Base-by-base conservation (phyloP, 2,888 invertebrate species). In the Nymphalis urticae region DNA sequence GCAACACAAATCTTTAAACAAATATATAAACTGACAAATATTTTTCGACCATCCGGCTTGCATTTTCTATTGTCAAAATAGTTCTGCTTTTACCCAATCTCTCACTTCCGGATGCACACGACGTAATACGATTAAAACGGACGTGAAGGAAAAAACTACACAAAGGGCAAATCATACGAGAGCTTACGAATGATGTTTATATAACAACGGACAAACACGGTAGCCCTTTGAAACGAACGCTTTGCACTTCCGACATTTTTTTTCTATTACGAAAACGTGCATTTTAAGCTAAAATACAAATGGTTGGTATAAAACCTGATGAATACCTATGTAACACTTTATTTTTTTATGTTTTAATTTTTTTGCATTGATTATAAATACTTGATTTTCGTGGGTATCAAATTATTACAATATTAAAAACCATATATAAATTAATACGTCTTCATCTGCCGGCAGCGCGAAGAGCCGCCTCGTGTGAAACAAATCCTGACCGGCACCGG, bases 401-500 rank as follows among this genome's bases (percentile, higher is more conserved):
- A 42, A 13, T 42, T 48, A 48, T 61, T 48, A 48, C 24, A 48
- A 48, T 13, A 61, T 61, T 60, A 48, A 48, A 42, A 16, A 53
- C 53, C 42, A 19, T 32, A n/a, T 67, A 56, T 48, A 67, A 66
- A 51, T 58, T 64, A 48, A 65, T 65, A 68, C 66, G 71, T 76
- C 73, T 75, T 75, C 72, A 75, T 79, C 76, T 74, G 78, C 76
- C 73, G 72, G 74, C 64, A 77, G 73, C 70, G 76, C 80, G 81
- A 82, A 82, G 80, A 87, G 84, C 76, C 79, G 80, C 82, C 85
- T 87, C 88, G 89, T 89, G 90, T 90, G 91, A 90, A 91, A 90
- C 87, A 88, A 92, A 91, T 91, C 91, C 92, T 91, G 90, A 91
- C 92, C 92, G 92, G 92, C 87, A 91, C 89, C 92, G 92, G 92